phyloP scores from a whole-genome alignment of 2,113 vertebrate genomes.

The Danionella cerebrum region DNA sequence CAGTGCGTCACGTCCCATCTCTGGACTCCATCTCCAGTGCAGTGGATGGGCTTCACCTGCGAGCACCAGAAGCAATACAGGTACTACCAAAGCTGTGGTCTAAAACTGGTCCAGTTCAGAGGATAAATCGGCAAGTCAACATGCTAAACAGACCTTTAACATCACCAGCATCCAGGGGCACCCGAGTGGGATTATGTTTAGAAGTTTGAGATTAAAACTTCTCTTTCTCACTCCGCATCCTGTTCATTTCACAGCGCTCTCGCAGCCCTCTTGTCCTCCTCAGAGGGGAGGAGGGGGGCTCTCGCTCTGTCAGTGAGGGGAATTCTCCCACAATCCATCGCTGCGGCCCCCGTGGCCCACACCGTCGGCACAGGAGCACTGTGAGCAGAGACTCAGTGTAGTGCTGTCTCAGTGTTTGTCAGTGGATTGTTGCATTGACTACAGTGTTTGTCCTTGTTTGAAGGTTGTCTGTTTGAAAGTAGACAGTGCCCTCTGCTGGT shows the following conservation, averaged over 20 bases:
- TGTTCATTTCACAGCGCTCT: conserved; percentile 32
- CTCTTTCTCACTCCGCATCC: not conserved
- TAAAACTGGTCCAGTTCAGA: not conserved
- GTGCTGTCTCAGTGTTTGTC: not conserved
- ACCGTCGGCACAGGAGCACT: conserved; percentile 22
- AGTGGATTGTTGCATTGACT: too few relatives aligned
- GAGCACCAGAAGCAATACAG: conserved; percentile 48
- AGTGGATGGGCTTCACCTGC: conserved; percentile 62
- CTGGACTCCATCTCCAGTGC: conserved; percentile 71
- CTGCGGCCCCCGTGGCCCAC: conserved; percentile 25
- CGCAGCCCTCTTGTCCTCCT: conserved; percentile 40
- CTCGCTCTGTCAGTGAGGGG: conserved; percentile 38
- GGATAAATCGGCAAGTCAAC: not conserved
- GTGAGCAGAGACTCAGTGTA: conserved; percentile 16
- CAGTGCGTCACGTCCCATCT: conserved; percentile 68
- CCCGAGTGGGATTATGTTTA: too few relatives aligned
- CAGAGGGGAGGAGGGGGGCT: conserved; percentile 35
- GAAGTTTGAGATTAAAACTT: too few relatives aligned
- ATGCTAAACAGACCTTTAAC: too few relatives aligned
- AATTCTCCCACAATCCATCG: conserved; percentile 36
- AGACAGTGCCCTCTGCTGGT: not conserved
- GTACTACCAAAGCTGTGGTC: conserved; percentile 35
- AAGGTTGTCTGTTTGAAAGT: not conserved
- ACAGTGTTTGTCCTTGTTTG: not conserved
- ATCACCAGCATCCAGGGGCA: too few relatives aligned